Evolutionary conservation across 2,797 vertebrate species (phyloP).

Genomic region (Hemitrygon akajei): DNA sequence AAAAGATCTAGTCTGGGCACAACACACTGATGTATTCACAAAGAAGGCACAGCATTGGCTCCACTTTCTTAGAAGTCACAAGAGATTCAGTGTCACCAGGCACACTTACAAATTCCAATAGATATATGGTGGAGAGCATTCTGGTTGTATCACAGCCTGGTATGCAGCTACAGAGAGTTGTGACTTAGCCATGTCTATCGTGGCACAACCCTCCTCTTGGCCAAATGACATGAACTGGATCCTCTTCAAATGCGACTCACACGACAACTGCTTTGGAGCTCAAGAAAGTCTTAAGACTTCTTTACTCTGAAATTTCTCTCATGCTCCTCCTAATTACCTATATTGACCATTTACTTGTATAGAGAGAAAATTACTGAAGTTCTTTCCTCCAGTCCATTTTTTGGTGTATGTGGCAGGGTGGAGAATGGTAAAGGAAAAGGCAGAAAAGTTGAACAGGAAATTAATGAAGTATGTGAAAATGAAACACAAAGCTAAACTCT

Average conservation of each 20-base stretch:
- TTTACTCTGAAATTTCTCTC: not conserved
- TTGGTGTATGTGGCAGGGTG: not conserved
- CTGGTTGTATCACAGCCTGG: too few relatives aligned
- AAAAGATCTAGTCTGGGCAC: too few relatives aligned
- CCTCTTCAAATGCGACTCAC: not conserved
- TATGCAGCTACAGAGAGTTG: too few relatives aligned
- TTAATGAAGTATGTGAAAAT: not conserved
- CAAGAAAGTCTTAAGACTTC: not conserved
- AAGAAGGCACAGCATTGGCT: too few relatives aligned
- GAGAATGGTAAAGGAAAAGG: too few relatives aligned
- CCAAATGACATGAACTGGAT: not conserved
- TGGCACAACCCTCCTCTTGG: not conserved
- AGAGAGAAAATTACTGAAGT: not conserved
- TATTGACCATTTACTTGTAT: not conserved
- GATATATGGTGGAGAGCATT: too few relatives aligned
- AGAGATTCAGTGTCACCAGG: too few relatives aligned
- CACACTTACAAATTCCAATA: too few relatives aligned
- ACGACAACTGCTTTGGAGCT: not conserved
- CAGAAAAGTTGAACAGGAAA: not conserved
- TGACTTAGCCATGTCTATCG: too few relatives aligned
- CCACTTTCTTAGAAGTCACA: too few relatives aligned
- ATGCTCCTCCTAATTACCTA: not conserved
- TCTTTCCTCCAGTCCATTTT: too few relatives aligned
- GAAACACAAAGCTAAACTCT: not conserved
- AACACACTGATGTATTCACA: too few relatives aligned